Evolutionary conservation across 2,888 invertebrate genomes (phyloP).

Genomic region (Monochamus alternatus): DNA sequence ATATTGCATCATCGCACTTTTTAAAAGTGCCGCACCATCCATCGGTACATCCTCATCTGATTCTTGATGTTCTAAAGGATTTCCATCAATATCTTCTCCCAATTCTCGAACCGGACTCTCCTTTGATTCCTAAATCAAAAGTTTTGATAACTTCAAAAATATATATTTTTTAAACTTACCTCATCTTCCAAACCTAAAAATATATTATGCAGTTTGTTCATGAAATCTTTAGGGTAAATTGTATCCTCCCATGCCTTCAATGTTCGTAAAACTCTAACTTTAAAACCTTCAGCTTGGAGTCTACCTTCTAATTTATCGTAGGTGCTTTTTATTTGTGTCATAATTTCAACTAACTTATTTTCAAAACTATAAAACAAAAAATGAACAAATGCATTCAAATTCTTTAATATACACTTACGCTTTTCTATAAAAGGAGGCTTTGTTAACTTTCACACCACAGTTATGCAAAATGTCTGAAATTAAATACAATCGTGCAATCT

Average conservation of each 20-base stretch:
- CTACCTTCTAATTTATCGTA: slow-evolving; percentile 85
- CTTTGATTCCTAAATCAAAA: slow-evolving; percentile 46
- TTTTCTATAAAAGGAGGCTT: slow-evolving; percentile 93
- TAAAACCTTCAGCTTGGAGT: slow-evolving; percentile 96
- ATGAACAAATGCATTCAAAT: neutral
- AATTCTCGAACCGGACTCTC: slow-evolving; percentile 40
- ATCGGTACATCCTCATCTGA: slow-evolving; percentile 81
- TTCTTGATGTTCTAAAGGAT: slow-evolving; percentile 74
- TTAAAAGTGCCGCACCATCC: slow-evolving; percentile 87
- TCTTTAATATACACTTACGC: slow-evolving; percentile 76
- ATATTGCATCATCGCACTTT: slow-evolving; percentile 77
- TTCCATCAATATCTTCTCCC: slow-evolving; percentile 78
- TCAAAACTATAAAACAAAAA: slow-evolving; percentile 80
- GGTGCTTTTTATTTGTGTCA: slow-evolving; percentile 82
- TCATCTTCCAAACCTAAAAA: slow-evolving; percentile 85
- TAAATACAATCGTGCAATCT: slow-evolving; percentile 94
- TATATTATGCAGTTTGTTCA: slow-evolving; percentile 89
- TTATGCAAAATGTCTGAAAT: slow-evolving; percentile 98
- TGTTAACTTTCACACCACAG: slow-evolving; percentile 95
- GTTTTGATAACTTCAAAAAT: neutral
- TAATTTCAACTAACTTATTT: slow-evolving; percentile 83
- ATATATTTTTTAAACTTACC: slow-evolving; percentile 36
- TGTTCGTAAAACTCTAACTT: slow-evolving; percentile 89
- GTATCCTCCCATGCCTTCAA: slow-evolving; percentile 99
- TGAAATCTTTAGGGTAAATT: slow-evolving; percentile 95